These are phyloP conservation scores for Trichoplusia ni DNA, from an alignment of 1,140 invertebrate genomes.

Conservation along the genomic window DNA sequence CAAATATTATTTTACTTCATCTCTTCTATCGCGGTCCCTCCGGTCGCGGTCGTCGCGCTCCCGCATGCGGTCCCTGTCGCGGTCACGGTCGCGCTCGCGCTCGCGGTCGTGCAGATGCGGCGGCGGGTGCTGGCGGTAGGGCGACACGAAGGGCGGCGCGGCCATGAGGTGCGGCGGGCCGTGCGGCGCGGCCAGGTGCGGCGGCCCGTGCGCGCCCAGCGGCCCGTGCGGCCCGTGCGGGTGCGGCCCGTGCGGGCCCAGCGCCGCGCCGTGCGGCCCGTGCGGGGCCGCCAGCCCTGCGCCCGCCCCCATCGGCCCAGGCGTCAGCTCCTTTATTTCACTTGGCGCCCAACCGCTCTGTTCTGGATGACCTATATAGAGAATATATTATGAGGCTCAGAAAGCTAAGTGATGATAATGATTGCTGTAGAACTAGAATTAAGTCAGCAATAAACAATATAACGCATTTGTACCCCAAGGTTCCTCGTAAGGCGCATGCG, in stretches of 20 bases:
- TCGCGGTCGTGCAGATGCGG: conserved; percentile 54
- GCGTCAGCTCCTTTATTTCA: conserved; percentile 85
- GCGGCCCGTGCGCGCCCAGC: conserved; percentile 83
- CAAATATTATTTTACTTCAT: conserved; percentile 46
- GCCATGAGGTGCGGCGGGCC: conserved; percentile 52
- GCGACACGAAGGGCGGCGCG: conserved; percentile 46
- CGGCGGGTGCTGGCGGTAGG: conserved; percentile 51
- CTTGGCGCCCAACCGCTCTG: conserved; percentile 81
- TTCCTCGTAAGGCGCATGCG: conserved; percentile 72
- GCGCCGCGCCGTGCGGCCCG: too few species aligned
- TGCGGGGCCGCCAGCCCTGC: conserved; percentile 50
- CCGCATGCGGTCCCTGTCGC: conserved; percentile 52
- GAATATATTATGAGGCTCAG: neutral
- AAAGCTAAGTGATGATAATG: too few species aligned
- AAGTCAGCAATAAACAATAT: too few species aligned
- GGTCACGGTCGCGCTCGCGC: conserved; percentile 51
- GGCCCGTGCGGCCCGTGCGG: conserved; percentile 39
- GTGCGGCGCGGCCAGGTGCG: conserved; percentile 52
- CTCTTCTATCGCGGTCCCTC: conserved; percentile 59
- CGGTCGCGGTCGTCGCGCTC: conserved; percentile 62
- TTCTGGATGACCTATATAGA: conserved; percentile 56
- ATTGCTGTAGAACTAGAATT: too few species aligned
- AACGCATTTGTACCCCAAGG: conserved; percentile 74
- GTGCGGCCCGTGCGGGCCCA: conserved; percentile 81
- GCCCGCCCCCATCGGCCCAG: conserved; percentile 74